A percentile compares a stretch with the other conserved stretches of the same genome.
Evolutionary conservation across 2,113 vertebrate species (phyloP).

Genomic region (Mesocricetus auratus): DNA sequence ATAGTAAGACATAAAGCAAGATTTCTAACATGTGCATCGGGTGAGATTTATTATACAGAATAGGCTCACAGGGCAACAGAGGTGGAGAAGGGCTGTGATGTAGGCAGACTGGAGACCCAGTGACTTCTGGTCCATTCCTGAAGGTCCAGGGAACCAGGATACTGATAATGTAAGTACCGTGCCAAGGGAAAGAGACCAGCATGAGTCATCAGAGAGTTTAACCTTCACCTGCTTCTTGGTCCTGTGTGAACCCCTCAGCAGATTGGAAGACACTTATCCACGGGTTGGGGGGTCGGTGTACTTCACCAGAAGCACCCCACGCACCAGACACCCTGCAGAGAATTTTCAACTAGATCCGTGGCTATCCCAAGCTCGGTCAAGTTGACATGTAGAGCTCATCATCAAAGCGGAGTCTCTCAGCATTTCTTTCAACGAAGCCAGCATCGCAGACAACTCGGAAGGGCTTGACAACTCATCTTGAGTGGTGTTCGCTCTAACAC

Average conservation of each 20-base stretch:
- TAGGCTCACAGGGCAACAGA: not conserved
- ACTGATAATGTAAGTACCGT: not conserved
- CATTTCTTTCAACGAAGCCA: not conserved
- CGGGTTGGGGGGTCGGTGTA: not conserved
- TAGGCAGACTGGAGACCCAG: not conserved
- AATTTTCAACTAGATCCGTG: not conserved
- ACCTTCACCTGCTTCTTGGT: not conserved
- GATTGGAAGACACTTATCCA: not conserved
- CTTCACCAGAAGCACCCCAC: not conserved
- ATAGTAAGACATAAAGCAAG: too few relatives aligned
- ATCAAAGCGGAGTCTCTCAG: not conserved
- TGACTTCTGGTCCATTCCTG: not conserved
- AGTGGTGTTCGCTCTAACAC: not conserved
- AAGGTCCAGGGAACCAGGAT: not conserved
- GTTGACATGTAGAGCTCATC: not conserved
- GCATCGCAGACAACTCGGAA: not conserved
- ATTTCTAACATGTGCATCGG: not conserved
- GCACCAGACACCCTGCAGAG: not conserved
- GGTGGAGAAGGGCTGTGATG: not conserved
- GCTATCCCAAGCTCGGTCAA: not conserved
- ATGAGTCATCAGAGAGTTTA: not conserved
- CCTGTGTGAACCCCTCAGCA: not conserved
- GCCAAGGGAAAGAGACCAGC: not conserved
- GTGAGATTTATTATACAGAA: not conserved
- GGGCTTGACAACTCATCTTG: not conserved